Conservation (phyloP, 2,888 invertebrate species). For the Nemapogon koenigi region DNA sequence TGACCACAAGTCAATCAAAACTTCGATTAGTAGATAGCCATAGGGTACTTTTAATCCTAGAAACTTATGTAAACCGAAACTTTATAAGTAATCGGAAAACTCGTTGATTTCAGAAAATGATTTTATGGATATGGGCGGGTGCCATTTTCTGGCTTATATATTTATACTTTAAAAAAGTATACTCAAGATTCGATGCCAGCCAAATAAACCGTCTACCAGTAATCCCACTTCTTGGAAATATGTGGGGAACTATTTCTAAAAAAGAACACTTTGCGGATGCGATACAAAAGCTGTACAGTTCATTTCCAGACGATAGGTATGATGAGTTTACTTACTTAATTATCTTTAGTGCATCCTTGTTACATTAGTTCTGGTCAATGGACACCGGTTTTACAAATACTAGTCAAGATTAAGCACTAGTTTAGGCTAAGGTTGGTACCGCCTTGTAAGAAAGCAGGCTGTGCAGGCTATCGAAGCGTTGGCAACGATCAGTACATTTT, state of each 20-base stretch:
- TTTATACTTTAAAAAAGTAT: slow-evolving; percentile 23
- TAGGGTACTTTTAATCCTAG: background rate
- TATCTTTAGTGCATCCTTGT: no score
- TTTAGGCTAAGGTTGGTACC: no score
- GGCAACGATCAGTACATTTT: no score
- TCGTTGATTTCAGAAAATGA: slow-evolving; percentile 19
- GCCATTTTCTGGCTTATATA: slow-evolving; percentile 19
- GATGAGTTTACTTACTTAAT: no score
- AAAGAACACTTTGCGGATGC: slow-evolving; percentile 22
- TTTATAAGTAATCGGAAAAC: background rate
- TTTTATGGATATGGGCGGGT: slow-evolving; percentile 24
- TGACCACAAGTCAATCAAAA: background rate
- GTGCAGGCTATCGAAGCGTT: no score
- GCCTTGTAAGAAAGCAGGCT: no score
- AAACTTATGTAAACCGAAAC: slow-evolving; percentile 10
- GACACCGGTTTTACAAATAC: no score
- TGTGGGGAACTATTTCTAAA: slow-evolving; percentile 18
- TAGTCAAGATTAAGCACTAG: no score
- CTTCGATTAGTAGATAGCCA: background rate
- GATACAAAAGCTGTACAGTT: slow-evolving; percentile 19
- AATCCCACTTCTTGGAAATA: slow-evolving; percentile 25
- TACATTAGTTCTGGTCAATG: no score
- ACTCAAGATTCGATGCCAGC: slow-evolving; percentile 23
- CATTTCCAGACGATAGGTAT: slow-evolving; percentile 27
- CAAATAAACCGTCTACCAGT: slow-evolving; percentile 24